Evolutionary conservation across 2,113 vertebrate species (phyloP).

Genomic region (Epinephelus fuscoguttatus): DNA sequence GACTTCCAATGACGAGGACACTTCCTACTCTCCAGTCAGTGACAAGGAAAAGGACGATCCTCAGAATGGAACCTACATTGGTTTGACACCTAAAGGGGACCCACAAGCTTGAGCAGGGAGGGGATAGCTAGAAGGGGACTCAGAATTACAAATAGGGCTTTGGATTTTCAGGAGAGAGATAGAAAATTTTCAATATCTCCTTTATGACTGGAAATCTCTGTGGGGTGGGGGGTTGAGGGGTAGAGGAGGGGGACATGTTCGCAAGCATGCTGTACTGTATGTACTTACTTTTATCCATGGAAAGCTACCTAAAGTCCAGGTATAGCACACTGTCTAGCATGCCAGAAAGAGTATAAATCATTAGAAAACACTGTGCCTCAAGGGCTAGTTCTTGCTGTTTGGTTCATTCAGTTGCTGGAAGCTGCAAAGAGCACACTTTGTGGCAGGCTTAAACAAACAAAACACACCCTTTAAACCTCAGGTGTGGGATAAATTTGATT

Average conservation of each 20-base stretch:
- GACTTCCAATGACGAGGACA: conserved; percentile 73
- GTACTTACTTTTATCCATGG: background rate
- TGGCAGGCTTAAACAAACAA: conserved; percentile 7
- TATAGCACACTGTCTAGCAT: background rate
- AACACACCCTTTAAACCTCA: background rate
- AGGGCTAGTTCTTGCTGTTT: conserved; percentile 13
- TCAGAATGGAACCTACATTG: conserved; percentile 81
- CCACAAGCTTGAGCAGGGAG: conserved; percentile 66
- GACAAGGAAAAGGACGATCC: conserved; percentile 79
- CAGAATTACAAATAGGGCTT: conserved; percentile 8
- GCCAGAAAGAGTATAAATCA: background rate
- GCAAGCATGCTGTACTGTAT: background rate
- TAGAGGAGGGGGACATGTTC: background rate
- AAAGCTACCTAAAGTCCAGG: conserved; percentile 8
- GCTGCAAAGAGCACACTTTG: no score
- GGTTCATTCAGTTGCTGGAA: background rate
- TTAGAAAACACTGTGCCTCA: background rate
- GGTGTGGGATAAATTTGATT: background rate
- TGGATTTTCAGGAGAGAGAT: conserved; percentile 9
- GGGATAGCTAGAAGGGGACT: background rate
- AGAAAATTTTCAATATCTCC: background rate
- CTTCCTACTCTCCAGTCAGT: conserved; percentile 77
- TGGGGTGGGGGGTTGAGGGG: background rate
- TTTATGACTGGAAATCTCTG: conserved; percentile 20
- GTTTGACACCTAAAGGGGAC: conserved; percentile 68